These are phyloP conservation scores for Orgyia antiqua DNA, from an alignment of 2,888 invertebrate species.

Conservation along the genomic window DNA sequence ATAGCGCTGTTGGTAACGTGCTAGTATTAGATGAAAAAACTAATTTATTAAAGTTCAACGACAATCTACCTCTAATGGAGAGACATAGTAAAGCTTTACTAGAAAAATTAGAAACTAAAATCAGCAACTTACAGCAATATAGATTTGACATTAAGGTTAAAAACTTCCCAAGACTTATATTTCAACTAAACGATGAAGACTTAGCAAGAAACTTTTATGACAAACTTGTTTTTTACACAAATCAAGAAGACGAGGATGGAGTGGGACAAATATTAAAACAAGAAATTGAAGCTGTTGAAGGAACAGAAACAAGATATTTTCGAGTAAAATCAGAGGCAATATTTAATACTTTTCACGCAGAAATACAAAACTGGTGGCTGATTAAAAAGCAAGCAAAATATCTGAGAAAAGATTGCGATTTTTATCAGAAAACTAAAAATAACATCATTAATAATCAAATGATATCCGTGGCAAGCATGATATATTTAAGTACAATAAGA, in stretches of 20 bases:
- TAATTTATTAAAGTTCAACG: slow-evolving; percentile 9
- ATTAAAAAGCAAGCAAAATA: not conserved
- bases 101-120: not conserved
- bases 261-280: slow-evolving; percentile 8
- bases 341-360: slow-evolving; percentile 12
- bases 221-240: slow-evolving; percentile 14
- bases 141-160: slow-evolving; percentile 6
- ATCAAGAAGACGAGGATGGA: slow-evolving; percentile 8
- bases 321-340: slow-evolving; percentile 10
- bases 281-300: slow-evolving; percentile 6
- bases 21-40: slow-evolving; percentile 8
- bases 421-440: slow-evolving; percentile 5
- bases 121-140: slow-evolving; percentile 6
- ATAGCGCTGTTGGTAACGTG: slow-evolving; percentile 12
- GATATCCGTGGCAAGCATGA: not conserved
- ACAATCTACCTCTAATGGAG: slow-evolving; percentile 1
- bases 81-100: slow-evolving; percentile 3
- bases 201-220: slow-evolving; percentile 9
- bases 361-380: slow-evolving; percentile 14
- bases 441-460: slow-evolving; percentile 6
- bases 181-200: not conserved
- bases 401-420: not conserved
- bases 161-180: slow-evolving; percentile 12
- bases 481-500: not conserved
- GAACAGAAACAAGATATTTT: not conserved